Evolutionary conservation across 2,888 invertebrate species (phyloP).

Genomic region (Uropetala carovei): DNA sequence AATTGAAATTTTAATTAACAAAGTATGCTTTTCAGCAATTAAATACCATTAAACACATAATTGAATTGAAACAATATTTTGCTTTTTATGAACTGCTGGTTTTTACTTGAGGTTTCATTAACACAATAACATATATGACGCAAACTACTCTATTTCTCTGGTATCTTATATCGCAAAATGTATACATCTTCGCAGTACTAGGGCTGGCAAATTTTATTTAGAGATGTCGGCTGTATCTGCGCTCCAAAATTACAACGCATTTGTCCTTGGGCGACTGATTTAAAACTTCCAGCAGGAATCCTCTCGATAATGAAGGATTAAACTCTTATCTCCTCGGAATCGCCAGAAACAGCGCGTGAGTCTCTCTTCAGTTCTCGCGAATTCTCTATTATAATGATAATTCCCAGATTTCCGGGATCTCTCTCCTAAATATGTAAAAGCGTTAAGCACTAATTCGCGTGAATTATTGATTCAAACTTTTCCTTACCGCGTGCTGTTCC

Average conservation of each 20-base stretch:
- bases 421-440: neutral
- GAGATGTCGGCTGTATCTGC: neutral
- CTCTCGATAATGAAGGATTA: neutral
- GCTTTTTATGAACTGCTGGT: no score
- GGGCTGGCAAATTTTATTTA: neutral
- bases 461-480: slow-evolving; percentile 19
- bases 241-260: neutral
- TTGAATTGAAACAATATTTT: no score
- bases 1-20: no score
- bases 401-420: neutral
- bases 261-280: neutral
- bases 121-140: neutral
- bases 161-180: neutral
- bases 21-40: no score
- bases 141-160: neutral
- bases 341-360: neutral
- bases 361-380: neutral
- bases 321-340: neutral
- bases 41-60: no score
- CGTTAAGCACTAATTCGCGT: slow-evolving; percentile 17
- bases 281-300: neutral
- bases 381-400: neutral
- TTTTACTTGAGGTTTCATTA: neutral
- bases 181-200: neutral
- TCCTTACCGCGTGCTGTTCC: neutral